A percentile compares a stretch with the other conserved stretches of the same genome.
phyloP scores from a whole-genome alignment of 2,797 vertebrate genomes.

The Eutrigla gurnardus region DNA sequence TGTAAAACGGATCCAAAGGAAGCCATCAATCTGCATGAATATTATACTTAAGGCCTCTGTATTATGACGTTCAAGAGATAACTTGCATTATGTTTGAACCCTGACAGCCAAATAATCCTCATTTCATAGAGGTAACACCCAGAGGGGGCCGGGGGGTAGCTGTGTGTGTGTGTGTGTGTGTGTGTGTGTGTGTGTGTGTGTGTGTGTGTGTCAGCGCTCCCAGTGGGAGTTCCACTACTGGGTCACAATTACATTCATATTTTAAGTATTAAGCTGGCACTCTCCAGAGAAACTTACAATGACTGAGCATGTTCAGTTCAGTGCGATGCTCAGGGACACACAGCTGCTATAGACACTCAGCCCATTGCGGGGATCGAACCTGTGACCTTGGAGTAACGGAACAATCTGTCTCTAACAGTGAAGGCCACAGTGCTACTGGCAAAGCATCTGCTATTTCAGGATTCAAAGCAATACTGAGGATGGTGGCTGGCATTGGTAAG shows the following conservation, averaged over 20 bases:
- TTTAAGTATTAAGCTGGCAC: conserved; percentile 40
- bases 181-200: conserved; percentile 16
- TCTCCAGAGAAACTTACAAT: conserved; percentile 23
- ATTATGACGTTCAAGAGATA: too few species aligned
- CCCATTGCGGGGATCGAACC: conserved; percentile 26
- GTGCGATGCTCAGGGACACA: conserved; percentile 26
- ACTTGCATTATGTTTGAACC: conserved; percentile 38
- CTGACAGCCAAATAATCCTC: conserved; percentile 39
- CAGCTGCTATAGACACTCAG: conserved; percentile 30
- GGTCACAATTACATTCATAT: conserved; percentile 60
- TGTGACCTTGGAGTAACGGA: conserved; percentile 29
- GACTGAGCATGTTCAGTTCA: conserved; percentile 38
- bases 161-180: conserved; percentile 16
- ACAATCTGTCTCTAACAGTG: background rate
- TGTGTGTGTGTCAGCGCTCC: conserved; percentile 39
- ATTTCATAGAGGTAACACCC: conserved; percentile 30
- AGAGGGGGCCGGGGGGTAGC: background rate
- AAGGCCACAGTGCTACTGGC: background rate
- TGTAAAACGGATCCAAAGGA: conserved; percentile 28
- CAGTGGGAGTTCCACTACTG: conserved; percentile 48
- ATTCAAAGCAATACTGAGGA: conserved; percentile 17
- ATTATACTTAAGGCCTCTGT: conserved; percentile 1
- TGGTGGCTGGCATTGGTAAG: background rate
- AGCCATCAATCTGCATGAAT: conserved; percentile 7
- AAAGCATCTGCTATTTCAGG: conserved; percentile 10